Percentiles rank a stretch among this genome's conserved stretches.
Evolutionary conservation across 2,888 invertebrate genomes (phyloP).

Genomic region (Trachelus tabidus): DNA sequence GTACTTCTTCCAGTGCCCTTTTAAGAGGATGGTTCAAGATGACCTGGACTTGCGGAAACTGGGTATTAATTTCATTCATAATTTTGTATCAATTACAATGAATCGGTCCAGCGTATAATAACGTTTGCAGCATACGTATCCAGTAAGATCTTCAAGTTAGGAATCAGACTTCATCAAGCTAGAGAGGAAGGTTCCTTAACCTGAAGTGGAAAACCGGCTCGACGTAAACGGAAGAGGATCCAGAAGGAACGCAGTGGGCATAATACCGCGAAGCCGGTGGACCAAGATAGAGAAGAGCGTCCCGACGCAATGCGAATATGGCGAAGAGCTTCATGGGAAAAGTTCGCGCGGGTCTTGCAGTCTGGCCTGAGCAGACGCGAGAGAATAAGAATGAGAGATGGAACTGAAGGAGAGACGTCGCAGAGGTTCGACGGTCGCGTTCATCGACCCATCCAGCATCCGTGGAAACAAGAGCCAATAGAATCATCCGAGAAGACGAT

Average conservation of each 20-base stretch:
- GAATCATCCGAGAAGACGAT: not conserved
- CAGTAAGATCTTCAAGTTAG: not conserved
- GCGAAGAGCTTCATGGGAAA: conserved; percentile 20
- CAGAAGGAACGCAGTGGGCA: conserved; percentile 26
- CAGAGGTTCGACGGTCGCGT: conserved; percentile 13
- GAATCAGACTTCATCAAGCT: not conserved
- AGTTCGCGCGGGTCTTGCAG: conserved; percentile 2
- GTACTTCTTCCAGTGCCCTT: not conserved
- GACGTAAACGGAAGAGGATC: conserved; percentile 44
- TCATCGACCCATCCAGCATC: conserved; percentile 5
- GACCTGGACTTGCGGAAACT: not conserved
- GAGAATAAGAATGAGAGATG: not conserved
- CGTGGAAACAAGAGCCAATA: not conserved
- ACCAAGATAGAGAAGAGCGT: conserved; percentile 8
- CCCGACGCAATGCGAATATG: conserved; percentile 10
- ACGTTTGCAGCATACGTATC: not conserved
- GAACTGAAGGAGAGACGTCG: conserved; percentile 16
- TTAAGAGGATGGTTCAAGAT: not conserved
- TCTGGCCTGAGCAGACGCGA: not conserved
- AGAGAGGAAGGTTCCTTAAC: conserved; percentile 20
- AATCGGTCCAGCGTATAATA: not conserved
- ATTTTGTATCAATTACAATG: not conserved
- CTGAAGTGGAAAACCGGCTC: conserved; percentile 39
- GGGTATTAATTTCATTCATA: not conserved
- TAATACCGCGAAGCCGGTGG: conserved; percentile 23